Evolutionary conservation across 2,113 vertebrate species (phyloP), one percentile per base, ranked within the genome.

Genomic region (Dicentrarchus labrax): DNA sequence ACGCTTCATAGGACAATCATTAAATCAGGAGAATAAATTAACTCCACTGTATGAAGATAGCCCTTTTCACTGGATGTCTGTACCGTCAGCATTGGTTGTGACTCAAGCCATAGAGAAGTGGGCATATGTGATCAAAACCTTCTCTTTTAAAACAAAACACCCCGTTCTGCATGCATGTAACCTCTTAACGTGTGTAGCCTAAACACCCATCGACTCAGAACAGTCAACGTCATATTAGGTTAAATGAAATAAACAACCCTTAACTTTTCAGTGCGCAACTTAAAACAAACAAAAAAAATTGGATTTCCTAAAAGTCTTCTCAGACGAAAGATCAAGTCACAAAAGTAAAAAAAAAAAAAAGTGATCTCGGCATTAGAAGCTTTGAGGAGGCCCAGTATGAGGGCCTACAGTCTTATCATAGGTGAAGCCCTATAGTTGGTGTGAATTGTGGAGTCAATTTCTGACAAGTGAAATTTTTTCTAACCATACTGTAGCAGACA

Each of bases 61-160:
- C 13, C 4, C 57, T 85, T 80, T 87, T 82, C 65, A 72, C 51
- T 67, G 30, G 64, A 68, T 17, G 62, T 70, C 50, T 71, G 69
- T 22, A 76, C 81, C 91, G 70, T 89, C 72, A 87, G 92, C 76
- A 83, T 51, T 62, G 67, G 78, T 66, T 87, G 80, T 83, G 87
- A 90, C 70, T 87, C 73, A 78, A 88, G n/a, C 80, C 69, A 77
- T 67, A 66, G 16, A 72, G 73, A 79, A 54, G 51, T 50, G 51
- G 64, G 43, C 6, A 17, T n/a, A 16, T 8, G 50, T 66, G 38
- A 65, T 15, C 30, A 72, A 71, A 86, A 45, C 12, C 22, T 30
- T 30, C 4, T 30, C 10, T 41, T 41, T 41, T 7, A 45, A 45
- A 45, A 11, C 9, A 45, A 8, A 10, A 47, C 17, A 13, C 21